phyloP scores from a whole-genome alignment of 1,140 invertebrate genomes.

The Rhopalosiphum padi region DNA sequence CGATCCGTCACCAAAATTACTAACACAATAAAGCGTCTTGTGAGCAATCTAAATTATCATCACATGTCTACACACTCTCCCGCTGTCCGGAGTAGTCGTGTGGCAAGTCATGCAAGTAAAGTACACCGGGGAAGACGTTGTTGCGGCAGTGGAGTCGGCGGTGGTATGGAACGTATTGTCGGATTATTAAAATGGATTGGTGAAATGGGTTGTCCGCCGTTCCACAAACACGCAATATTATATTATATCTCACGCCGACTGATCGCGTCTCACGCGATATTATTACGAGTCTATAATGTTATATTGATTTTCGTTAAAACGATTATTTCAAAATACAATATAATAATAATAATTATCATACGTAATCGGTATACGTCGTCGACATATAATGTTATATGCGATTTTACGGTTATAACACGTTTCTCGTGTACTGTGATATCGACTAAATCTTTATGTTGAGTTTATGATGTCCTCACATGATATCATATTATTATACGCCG shows the following conservation, averaged over 20 bases:
- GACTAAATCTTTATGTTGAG: slow-evolving; percentile 9
- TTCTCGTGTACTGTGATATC: background rate
- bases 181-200: slow-evolving; percentile 31
- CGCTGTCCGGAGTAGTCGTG: background rate
- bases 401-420: slow-evolving; percentile 15
- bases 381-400: background rate
- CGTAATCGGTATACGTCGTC: background rate
- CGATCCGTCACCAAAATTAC: slow-evolving; percentile 2
- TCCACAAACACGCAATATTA: background rate
- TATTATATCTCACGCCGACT: background rate
- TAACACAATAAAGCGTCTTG: slow-evolving; percentile 23
- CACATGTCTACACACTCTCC: slow-evolving; percentile 1
- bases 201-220: background rate
- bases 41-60: slow-evolving; percentile 35
- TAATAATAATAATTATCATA: slow-evolving; percentile 19
- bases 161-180: background rate
- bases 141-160: background rate
- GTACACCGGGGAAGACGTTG: background rate
- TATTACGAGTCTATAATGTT: background rate
- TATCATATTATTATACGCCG: background rate
- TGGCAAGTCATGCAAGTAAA: slow-evolving; percentile 25
- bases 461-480: slow-evolving; percentile 9
- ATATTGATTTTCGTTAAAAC: slow-evolving; percentile 5
- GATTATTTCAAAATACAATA: slow-evolving; percentile 2
- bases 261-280: slow-evolving; percentile 37